Evolutionary conservation across 2,888 invertebrate genomes (phyloP).

Genomic region (Adelognathus sp.): DNA sequence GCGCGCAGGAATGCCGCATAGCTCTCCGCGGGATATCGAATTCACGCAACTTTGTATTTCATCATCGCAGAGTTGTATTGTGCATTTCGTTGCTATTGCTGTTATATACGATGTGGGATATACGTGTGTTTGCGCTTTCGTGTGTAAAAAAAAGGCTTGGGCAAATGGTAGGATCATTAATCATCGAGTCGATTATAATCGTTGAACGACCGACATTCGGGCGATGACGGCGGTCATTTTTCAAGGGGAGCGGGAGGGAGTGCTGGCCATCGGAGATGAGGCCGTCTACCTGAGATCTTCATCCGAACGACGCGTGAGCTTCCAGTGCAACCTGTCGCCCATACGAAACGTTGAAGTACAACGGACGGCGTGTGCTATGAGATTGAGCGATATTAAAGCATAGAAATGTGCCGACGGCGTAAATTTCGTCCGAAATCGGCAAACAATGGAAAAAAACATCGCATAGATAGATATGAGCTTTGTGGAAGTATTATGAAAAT

Average conservation of each 20-base stretch:
- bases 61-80: conserved; percentile 28
- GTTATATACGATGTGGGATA: conserved; percentile 37
- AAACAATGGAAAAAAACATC: too few relatives aligned
- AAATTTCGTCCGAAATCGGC: too few relatives aligned
- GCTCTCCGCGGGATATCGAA: conserved; percentile 21
- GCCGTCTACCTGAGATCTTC: conserved; percentile 59
- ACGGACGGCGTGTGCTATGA: conserved; percentile 24
- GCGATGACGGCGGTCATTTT: conserved; percentile 62
- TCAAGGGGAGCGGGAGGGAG: conserved; percentile 44
- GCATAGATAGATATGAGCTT: too few relatives aligned
- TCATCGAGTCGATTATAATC: conserved; percentile 61
- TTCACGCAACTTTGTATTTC: conserved; percentile 32
- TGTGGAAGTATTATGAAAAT: too few relatives aligned
- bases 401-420: too few relatives aligned
- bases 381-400: too few relatives aligned
- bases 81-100: conserved; percentile 38
- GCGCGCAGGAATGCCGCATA: conserved; percentile 1
- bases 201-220: conserved; percentile 52
- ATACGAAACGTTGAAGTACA: conserved; percentile 31
- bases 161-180: conserved; percentile 60
- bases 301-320: conserved; percentile 34
- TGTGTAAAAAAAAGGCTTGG: conserved; percentile 45
- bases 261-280: conserved; percentile 29
- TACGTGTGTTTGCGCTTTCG: conserved; percentile 24
- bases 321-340: conserved; percentile 34